phyloP scores from a whole-genome alignment of 2,888 invertebrate species.

The Helleia helle region DNA sequence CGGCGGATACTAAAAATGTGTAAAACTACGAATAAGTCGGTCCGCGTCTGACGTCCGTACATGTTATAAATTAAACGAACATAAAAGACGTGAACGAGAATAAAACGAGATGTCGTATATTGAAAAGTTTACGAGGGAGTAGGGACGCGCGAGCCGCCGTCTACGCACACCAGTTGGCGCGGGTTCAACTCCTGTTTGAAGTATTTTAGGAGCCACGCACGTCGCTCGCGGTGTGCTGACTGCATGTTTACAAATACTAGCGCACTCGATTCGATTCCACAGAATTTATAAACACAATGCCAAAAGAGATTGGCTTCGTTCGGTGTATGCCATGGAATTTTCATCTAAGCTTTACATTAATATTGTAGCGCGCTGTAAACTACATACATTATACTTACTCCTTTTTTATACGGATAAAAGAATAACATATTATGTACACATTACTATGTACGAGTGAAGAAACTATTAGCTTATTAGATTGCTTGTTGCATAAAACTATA shows the following conservation, averaged over 20 bases:
- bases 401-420: too few species aligned
- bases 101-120: slow-evolving; percentile 61
- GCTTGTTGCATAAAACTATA: too few species aligned
- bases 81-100: slow-evolving; percentile 52
- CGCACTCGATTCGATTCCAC: slow-evolving; percentile 60
- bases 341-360: slow-evolving; percentile 10
- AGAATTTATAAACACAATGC: slow-evolving; percentile 62
- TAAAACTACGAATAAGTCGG: slow-evolving; percentile 31
- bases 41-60: slow-evolving; percentile 22
- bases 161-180: slow-evolving; percentile 68
- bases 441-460: too few species aligned
- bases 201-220: slow-evolving; percentile 66
- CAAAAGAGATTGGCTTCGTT: slow-evolving; percentile 47
- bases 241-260: slow-evolving; percentile 70
- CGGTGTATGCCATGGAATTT: slow-evolving; percentile 29
- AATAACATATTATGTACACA: too few species aligned
- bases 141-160: slow-evolving; percentile 47
- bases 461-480: too few species aligned
- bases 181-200: slow-evolving; percentile 67
- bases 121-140: slow-evolving; percentile 56
- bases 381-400: too few species aligned
- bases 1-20: slow-evolving; percentile 16
- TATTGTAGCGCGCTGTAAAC: slow-evolving; percentile 4
- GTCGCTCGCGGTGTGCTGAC: slow-evolving; percentile 30
- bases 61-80: slow-evolving; percentile 42